Conservation (phyloP, 2,888 invertebrate genomes). For the Nephrotoma appendiculata region DNA sequence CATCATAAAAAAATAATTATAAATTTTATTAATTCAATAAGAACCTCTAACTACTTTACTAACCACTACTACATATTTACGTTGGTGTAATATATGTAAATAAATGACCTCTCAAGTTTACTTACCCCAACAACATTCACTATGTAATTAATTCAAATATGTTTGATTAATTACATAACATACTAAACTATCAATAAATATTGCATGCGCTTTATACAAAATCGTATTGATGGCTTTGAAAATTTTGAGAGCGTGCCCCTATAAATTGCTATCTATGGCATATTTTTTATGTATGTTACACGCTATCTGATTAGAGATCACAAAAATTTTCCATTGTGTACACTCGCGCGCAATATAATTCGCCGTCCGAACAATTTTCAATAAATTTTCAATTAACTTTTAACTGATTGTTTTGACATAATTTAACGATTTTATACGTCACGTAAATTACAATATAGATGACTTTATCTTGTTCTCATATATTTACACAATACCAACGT, state of each 20-base stretch:
- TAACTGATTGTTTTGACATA: background rate
- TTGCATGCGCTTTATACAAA: background rate
- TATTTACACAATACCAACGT: background rate
- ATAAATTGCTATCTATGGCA: background rate
- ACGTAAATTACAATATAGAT: background rate
- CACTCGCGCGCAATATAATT: background rate
- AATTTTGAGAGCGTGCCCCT: background rate
- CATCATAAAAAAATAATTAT: too few species aligned
- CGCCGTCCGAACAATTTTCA: background rate
- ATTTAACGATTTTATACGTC: background rate
- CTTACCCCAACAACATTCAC: background rate
- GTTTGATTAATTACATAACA: background rate
- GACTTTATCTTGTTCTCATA: background rate
- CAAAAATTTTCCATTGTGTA: background rate
- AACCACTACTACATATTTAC: too few species aligned
- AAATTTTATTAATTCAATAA: too few species aligned
- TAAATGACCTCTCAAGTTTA: background rate
- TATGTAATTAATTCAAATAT: background rate
- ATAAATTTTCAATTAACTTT: background rate
- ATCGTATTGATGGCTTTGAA: background rate
- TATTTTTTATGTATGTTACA: background rate
- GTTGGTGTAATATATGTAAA: background rate
- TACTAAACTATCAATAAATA: background rate
- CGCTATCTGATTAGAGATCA: background rate
- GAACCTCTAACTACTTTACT: too few species aligned